Evolutionary conservation across 35 echinoderm and acorn worm genomes (phyloP).

Genomic region (Patiria miniata): DNA sequence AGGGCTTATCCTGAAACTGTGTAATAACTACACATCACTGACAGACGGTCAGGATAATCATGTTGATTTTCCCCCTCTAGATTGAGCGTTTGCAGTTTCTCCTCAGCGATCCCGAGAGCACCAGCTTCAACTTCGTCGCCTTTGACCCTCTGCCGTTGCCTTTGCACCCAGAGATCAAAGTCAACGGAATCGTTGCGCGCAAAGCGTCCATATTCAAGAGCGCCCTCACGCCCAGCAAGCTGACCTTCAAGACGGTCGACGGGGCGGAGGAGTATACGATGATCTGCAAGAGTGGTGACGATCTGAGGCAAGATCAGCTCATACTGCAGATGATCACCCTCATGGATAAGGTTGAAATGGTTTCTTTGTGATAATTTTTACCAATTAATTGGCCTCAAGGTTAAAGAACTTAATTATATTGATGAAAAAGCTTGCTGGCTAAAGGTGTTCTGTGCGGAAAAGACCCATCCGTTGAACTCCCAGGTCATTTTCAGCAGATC

Average conservation of each 20-base stretch:
- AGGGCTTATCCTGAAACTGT: too few species aligned
- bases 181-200: slow-evolving; percentile 68
- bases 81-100: slow-evolving; percentile 90
- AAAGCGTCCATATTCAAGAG: slow-evolving; percentile 92
- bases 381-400: too few species aligned
- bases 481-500: too few species aligned
- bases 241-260: slow-evolving; percentile 75
- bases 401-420: too few species aligned
- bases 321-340: slow-evolving; percentile 96
- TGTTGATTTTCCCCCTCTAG: slow-evolving; percentile 35
- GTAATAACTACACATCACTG: too few species aligned
- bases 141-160: slow-evolving; percentile 92
- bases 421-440: too few species aligned
- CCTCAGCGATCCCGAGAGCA: slow-evolving; percentile 66
- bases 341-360: slow-evolving; percentile 94
- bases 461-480: too few species aligned
- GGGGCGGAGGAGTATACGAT: slow-evolving; percentile 75
- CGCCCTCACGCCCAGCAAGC: slow-evolving; percentile 87
- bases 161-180: slow-evolving; percentile 73
- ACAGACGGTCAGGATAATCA: too few species aligned
- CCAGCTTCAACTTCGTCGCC: slow-evolving; percentile 61
- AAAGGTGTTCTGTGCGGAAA: too few species aligned
- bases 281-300: slow-evolving; percentile 96
- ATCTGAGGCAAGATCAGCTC: slow-evolving; percentile 94
- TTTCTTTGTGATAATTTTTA: too few species aligned